Evolutionary conservation across 2,888 invertebrate genomes (phyloP), one percentile per base, ranked within the genome.

Genomic region (Melanchra persicariae): DNA sequence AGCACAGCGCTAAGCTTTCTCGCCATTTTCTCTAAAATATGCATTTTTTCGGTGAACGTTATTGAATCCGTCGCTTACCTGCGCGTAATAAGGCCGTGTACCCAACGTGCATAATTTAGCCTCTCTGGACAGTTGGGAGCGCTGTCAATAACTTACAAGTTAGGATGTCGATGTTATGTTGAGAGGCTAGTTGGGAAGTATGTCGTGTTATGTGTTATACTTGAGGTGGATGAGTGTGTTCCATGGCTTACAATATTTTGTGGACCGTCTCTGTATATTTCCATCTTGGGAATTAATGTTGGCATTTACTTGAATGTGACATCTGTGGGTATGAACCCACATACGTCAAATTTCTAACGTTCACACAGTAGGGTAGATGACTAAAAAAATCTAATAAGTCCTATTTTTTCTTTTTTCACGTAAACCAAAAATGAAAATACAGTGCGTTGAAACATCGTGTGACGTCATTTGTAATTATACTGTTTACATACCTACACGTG

Each of bases 11-110:
- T 60, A 65, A 71, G 77, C 54, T 69, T 64, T 70, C 57, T 61
- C 63, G 57, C 65, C 40, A 71, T 79, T 74, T 67, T 71, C 49
- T 72, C 72, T 83, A 82, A 84, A 80, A 77, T 82, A 80, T 83
- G 82, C 73, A 84, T 72, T 77, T 76, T 45, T 74, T 57, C 70
- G 67, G 59, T 74, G 80, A 82, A 75, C 77, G 71, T 54, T 84
- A 83, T 80, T 75, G 82, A 63, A 72, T 65, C 65, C 67, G 52
- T 49, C 49, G 52, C 70, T 60, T 77, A 83, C 84, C 84, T 84
- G 74, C 58, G 62, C 61, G 68, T 73, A 81, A 72, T 81, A 82
- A 78, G 82, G 67, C 37, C 40, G 52, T 55, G 54, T 67, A 60
- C 59, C 77, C 74, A 47, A 10, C 59, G 58, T 72, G 70, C 78